Evolutionary conservation across 1,140 invertebrate genomes (phyloP).

Genomic region (Cepaea nemoralis): DNA sequence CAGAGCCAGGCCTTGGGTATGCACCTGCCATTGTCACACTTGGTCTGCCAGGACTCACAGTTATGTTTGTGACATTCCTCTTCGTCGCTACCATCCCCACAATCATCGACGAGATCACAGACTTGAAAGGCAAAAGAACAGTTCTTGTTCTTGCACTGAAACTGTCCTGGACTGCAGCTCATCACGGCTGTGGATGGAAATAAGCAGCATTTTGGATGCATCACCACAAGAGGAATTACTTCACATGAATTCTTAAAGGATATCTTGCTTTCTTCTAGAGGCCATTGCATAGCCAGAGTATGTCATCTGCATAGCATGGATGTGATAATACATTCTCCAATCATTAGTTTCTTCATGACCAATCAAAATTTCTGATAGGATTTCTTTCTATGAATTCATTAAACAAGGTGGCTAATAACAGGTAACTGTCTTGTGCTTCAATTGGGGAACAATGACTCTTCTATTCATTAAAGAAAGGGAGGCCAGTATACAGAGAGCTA

Average conservation of each 20-base stretch:
- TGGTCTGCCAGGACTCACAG: constrained; percentile 68
- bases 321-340: constrained; percentile 70
- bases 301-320: constrained; percentile 66
- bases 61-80: constrained; percentile 70
- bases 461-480: too few species aligned
- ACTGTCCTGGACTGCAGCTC: constrained; percentile 84
- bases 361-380: constrained; percentile 86
- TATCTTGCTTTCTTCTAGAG: constrained; percentile 96
- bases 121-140: constrained; percentile 91
- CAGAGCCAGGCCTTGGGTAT: constrained; percentile 63
- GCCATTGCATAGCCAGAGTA: constrained; percentile 64
- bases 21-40: constrained; percentile 63
- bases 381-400: constrained; percentile 91
- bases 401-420: constrained; percentile 90
- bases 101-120: constrained; percentile 92
- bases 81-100: constrained; percentile 91
- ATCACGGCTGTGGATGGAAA: constrained; percentile 79
- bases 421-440: constrained; percentile 90
- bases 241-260: too few species aligned
- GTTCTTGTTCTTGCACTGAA: constrained; percentile 93
- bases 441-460: constrained; percentile 70
- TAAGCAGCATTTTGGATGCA: constrained; percentile 93
- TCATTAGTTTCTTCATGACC: constrained; percentile 95
- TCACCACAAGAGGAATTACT: too few species aligned
- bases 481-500: too few species aligned